phyloP scores from a whole-genome alignment of 2,888 invertebrate species.

The Caenorhabditis sp. region DNA sequence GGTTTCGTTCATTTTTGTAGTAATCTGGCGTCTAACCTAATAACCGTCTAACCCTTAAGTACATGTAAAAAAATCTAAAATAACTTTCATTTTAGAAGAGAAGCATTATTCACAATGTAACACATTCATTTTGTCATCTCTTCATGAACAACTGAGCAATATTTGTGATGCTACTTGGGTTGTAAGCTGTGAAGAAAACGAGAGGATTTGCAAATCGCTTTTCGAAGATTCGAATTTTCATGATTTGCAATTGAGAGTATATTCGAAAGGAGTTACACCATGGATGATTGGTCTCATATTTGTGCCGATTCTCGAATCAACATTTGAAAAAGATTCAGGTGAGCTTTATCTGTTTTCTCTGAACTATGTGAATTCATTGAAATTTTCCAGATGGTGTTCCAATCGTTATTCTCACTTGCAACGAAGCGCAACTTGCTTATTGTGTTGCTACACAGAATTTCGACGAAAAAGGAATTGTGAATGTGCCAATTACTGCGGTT shows the following conservation, averaged over 20 bases:
- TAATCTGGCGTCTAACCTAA: too few relatives aligned
- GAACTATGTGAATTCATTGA: not conserved
- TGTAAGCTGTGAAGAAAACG: conserved; percentile 13
- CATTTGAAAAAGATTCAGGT: not conserved
- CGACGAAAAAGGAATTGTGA: conserved; percentile 17
- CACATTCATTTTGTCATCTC: conserved; percentile 8
- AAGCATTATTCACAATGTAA: conserved; percentile 15
- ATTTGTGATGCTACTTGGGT: conserved; percentile 26
- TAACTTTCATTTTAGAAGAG: not conserved
- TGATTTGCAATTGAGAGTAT: not conserved
- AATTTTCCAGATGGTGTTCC: conserved; percentile 18
- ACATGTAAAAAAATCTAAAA: too few relatives aligned
- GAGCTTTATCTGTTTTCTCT: too few relatives aligned
- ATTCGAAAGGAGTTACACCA: not conserved
- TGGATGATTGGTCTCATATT: conserved; percentile 18
- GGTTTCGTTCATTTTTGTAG: too few relatives aligned
- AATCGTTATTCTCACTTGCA: conserved; percentile 13
- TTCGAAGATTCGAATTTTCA: not conserved
- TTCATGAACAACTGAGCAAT: conserved; percentile 24
- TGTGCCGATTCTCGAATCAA: conserved; percentile 7
- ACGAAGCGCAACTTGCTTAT: conserved; percentile 36
- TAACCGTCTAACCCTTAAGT: too few relatives aligned
- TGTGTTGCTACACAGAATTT: conserved; percentile 13
- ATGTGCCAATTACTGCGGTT: conserved; percentile 6
- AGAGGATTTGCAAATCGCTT: not conserved